A percentile compares a stretch with the other conserved stretches of the same genome.
Conservation (phyloP, 2,797 vertebrate genomes). For the Tympanoctomys barrerae region DNA sequence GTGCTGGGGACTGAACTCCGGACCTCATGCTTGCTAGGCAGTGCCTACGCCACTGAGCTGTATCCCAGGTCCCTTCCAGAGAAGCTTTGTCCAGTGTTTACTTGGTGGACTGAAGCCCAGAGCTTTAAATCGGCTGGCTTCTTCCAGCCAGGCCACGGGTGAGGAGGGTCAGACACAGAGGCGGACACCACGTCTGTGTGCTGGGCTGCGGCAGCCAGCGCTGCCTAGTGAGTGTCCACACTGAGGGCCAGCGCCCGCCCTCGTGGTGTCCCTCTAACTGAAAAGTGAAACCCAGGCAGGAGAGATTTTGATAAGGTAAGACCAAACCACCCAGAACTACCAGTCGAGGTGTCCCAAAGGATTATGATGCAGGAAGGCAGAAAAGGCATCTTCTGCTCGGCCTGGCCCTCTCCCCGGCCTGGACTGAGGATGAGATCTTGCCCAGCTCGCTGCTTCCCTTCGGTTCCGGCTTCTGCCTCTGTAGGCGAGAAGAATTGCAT, state of each 20-base stretch:
- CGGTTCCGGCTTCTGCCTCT: not conserved
- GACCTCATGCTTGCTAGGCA: too few relatives aligned
- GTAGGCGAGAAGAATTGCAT: not conserved
- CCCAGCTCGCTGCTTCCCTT: not conserved
- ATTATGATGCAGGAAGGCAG: accelerated
- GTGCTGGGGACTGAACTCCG: too few relatives aligned
- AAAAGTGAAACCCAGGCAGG: not conserved
- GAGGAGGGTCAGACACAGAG: accelerated
- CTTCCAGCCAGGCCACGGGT: not conserved
- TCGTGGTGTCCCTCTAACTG: not conserved
- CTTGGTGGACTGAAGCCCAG: not conserved
- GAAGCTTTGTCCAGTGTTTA: not conserved
- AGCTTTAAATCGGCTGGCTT: not conserved
- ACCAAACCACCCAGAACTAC: not conserved
- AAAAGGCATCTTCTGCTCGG: not conserved
- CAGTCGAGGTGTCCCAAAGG: not conserved
- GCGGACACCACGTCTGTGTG: accelerated
- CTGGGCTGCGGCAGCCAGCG: not conserved
- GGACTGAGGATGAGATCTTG: accelerated
- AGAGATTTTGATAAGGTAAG: not conserved
- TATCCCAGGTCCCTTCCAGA: too few relatives aligned
- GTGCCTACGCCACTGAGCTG: too few relatives aligned
- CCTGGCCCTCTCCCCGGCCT: not conserved
- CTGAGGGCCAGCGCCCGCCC: not conserved
- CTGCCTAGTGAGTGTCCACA: not conserved